phyloP scores from a whole-genome alignment of 2,797 vertebrate genomes.

The Florisuga fusca region DNA sequence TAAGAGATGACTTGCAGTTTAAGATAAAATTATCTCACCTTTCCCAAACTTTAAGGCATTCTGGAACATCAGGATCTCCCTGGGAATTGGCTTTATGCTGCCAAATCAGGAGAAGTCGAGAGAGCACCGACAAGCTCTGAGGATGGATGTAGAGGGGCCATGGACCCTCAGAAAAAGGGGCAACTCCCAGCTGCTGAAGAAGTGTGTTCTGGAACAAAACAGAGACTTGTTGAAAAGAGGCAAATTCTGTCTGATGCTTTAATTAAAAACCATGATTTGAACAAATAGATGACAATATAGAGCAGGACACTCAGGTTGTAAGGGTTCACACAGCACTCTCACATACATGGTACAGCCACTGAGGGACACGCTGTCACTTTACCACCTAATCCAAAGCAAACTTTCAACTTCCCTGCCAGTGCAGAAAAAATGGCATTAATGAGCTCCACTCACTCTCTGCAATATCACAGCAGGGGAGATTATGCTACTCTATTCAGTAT shows the following conservation, averaged over 20 bases:
- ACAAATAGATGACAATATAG: background rate
- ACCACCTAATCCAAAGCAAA: background rate
- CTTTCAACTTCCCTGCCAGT: background rate
- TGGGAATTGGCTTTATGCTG: slow-evolving; percentile 93
- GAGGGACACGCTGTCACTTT: background rate
- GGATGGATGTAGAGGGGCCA: slow-evolving; percentile 98
- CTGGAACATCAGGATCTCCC: slow-evolving; percentile 93
- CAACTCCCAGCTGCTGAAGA: slow-evolving; percentile 94
- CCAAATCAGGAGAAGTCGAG: slow-evolving; percentile 95
- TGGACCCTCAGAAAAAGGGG: slow-evolving; percentile 94
- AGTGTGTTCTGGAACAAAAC: slow-evolving; percentile 87
- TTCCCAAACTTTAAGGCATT: slow-evolving; percentile 98
- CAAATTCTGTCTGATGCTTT: background rate
- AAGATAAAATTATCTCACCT: slow-evolving; percentile 81
- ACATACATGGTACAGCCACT: background rate
- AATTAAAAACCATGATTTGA: background rate
- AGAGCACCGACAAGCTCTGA: slow-evolving; percentile 94
- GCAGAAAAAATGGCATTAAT: background rate
- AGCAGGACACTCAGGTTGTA: background rate
- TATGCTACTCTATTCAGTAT: background rate
- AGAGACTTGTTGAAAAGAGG: background rate
- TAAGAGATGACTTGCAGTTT: background rate
- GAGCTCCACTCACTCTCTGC: background rate
- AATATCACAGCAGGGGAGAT: background rate
- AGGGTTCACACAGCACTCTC: background rate